phyloP scores from a whole-genome alignment of 2,113 vertebrate species.

The Spea bombifrons region DNA sequence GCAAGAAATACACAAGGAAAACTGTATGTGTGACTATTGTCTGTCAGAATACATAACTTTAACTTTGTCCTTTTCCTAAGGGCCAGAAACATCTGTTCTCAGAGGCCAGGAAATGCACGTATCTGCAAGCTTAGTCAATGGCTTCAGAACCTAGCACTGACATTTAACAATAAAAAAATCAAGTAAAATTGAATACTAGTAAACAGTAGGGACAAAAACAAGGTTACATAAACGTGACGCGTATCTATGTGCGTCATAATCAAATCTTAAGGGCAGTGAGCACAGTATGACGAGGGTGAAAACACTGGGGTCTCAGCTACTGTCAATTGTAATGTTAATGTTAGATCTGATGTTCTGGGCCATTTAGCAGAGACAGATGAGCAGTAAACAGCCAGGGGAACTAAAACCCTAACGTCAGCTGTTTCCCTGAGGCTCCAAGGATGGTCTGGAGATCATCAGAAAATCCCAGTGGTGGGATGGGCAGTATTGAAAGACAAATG shows the following conservation, averaged over 20 bases:
- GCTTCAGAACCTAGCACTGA: conserved; percentile 8
- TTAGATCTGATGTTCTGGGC: conserved; percentile 48
- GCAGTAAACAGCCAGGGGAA: conserved; percentile 30
- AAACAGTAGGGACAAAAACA: conserved; percentile 26
- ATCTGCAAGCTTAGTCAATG: background rate
- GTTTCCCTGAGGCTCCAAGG: background rate
- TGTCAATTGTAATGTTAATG: conserved; percentile 51
- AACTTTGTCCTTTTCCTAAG: too few relatives aligned
- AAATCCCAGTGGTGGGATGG: background rate
- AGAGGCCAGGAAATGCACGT: background rate
- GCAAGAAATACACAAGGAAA: too few relatives aligned
- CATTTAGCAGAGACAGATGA: conserved; percentile 54
- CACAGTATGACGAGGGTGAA: conserved; percentile 28
- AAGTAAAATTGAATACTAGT: background rate
- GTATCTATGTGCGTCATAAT: conserved; percentile 50
- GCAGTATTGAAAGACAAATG: too few relatives aligned
- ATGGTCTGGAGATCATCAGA: background rate
- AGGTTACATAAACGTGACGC: conserved; percentile 29
- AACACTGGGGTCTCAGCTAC: conserved; percentile 20
- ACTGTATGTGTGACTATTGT: too few relatives aligned
- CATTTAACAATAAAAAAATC: conserved; percentile 15
- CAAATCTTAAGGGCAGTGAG: conserved; percentile 43
- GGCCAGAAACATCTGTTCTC: background rate
- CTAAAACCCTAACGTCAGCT: background rate
- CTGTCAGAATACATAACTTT: too few relatives aligned